Evolutionary conservation across 1,140 invertebrate genomes (phyloP).

Genomic region (Lepidostoma basale): DNA sequence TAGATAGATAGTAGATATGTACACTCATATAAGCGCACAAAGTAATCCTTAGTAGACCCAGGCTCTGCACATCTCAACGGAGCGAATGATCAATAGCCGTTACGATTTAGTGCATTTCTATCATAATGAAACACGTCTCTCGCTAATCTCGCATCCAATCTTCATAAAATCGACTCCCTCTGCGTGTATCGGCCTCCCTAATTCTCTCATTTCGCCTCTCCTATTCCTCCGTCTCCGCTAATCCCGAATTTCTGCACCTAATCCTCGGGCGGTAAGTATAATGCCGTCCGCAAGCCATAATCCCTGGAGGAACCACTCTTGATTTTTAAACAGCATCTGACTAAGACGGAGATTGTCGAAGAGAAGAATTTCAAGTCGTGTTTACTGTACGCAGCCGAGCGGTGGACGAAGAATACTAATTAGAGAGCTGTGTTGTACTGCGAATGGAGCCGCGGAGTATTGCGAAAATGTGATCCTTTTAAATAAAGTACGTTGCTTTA

Average conservation of each 20-base stretch:
- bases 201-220: slow-evolving; percentile 14
- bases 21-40: no score
- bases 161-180: slow-evolving; percentile 43
- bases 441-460: no score
- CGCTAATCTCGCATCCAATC: slow-evolving; percentile 43
- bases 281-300: slow-evolving; percentile 40
- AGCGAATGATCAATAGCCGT: not conserved
- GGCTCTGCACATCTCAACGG: not conserved
- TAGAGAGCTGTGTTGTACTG: not conserved
- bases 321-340: slow-evolving; percentile 43
- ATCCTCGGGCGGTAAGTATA: slow-evolving; percentile 44
- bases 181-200: slow-evolving; percentile 26
- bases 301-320: slow-evolving; percentile 39
- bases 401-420: slow-evolving; percentile 16
- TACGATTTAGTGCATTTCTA: slow-evolving; percentile 9
- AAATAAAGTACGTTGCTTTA: no score
- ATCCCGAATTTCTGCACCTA: slow-evolving; percentile 46
- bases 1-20: no score
- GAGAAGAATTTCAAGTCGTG: slow-evolving; percentile 15
- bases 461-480: no score
- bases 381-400: not conserved
- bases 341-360: slow-evolving; percentile 25
- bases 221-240: slow-evolving; percentile 26
- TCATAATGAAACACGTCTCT: slow-evolving; percentile 24
- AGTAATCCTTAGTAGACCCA: no score